A percentile compares a stretch with the other conserved stretches of the same genome.
phyloP scores from a whole-genome alignment of 2,113 vertebrate species.

The Rhagologus leucostigma region DNA sequence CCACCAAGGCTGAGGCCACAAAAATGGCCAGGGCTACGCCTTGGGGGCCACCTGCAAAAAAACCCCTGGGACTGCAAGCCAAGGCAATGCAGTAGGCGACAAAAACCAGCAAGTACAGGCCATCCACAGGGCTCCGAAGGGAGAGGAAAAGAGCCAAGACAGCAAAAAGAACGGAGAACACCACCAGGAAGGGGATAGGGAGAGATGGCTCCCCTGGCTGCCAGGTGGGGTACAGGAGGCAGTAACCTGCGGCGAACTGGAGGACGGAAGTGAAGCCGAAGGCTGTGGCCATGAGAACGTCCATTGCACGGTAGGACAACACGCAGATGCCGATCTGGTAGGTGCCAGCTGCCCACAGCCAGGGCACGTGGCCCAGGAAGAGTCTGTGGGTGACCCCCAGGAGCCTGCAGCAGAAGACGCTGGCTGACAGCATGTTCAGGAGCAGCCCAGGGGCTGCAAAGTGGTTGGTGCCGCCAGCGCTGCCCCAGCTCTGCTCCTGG shows the following conservation, averaged over 20 bases:
- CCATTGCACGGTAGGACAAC: slow-evolving; percentile 76
- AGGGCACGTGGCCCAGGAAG: slow-evolving; percentile 78
- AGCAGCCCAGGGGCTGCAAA: slow-evolving; percentile 61
- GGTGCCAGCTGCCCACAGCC: slow-evolving; percentile 83
- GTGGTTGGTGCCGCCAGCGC: background rate
- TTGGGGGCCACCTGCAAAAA: slow-evolving; percentile 79
- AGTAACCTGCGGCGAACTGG: slow-evolving; percentile 79
- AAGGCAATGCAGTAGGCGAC: slow-evolving; percentile 78
- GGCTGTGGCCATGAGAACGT: slow-evolving; percentile 75
- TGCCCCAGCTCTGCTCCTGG: background rate
- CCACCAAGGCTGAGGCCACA: slow-evolving; percentile 70
- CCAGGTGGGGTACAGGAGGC: slow-evolving; percentile 68
- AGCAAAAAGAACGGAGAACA: slow-evolving; percentile 80
- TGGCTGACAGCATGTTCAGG: slow-evolving; percentile 81
- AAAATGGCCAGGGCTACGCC: slow-evolving; percentile 80
- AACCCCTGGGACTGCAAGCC: slow-evolving; percentile 73
- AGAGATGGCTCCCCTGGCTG: slow-evolving; percentile 48
- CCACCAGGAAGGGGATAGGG: slow-evolving; percentile 71
- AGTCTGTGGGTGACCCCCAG: slow-evolving; percentile 76
- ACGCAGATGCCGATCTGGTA: slow-evolving; percentile 80
- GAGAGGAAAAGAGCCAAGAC: slow-evolving; percentile 76
- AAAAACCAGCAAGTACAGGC: slow-evolving; percentile 78
- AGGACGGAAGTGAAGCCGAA: slow-evolving; percentile 80
- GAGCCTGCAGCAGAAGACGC: slow-evolving; percentile 79
- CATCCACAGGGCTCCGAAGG: slow-evolving; percentile 73